A percentile compares a stretch with the other conserved stretches of the same genome.
These are phyloP conservation scores for Conomelus anceps DNA, from an alignment of 2,888 invertebrate species.

Conservation along the genomic window DNA sequence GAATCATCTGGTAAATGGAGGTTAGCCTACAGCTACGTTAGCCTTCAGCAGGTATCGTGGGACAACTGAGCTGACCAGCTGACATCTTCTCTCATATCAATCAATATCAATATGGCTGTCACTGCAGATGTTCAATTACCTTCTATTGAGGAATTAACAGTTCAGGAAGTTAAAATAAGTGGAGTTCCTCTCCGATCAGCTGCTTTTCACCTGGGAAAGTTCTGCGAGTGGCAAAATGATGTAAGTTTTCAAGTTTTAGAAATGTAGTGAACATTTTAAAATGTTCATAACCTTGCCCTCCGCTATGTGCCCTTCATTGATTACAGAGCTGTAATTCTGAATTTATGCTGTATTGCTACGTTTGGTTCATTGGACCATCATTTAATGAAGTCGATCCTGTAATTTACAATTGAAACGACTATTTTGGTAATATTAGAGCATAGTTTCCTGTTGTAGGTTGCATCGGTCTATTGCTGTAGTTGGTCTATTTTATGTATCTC, in stretches of 20 bases:
- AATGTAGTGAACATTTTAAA: no score
- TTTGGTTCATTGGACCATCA: background rate
- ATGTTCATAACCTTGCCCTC: background rate
- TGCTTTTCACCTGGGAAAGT: conserved; percentile 86
- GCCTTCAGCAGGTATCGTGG: no score
- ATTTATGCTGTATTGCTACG: background rate
- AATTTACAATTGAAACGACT: no score
- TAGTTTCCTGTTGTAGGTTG: no score
- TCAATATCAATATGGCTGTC: conserved; percentile 51
- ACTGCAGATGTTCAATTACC: conserved; percentile 66
- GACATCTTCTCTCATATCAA: no score
- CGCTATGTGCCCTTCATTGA: background rate
- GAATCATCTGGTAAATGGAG: no score
- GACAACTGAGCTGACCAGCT: no score
- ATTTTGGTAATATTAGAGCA: no score
- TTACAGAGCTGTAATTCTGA: background rate
- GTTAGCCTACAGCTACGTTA: no score
- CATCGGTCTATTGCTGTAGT: no score
- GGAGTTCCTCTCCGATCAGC: conserved; percentile 78
- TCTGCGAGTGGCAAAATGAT: conserved; percentile 87
- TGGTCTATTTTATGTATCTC: no score
- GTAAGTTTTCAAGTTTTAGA: background rate
- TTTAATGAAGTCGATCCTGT: background rate
- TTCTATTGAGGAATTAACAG: conserved; percentile 79
- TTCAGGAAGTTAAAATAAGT: conserved; percentile 78